These are phyloP conservation scores for Physella acuta DNA, from an alignment of 1,140 invertebrate species.

Conservation along the genomic window DNA sequence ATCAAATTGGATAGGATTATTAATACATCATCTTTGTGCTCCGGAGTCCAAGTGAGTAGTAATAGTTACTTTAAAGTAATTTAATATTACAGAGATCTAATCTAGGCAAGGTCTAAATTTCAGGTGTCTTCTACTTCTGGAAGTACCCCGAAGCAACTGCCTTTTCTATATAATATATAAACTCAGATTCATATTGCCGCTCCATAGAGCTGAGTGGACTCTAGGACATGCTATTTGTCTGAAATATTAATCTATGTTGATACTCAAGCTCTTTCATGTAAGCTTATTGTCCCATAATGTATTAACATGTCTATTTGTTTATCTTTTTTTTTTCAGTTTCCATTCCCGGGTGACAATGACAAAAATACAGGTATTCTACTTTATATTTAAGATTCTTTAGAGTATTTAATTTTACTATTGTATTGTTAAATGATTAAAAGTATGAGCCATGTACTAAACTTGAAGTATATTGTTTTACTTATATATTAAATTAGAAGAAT, in stretches of 20 bases:
- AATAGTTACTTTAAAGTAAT: background rate
- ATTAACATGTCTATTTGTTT: background rate
- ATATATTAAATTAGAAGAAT: too few relatives aligned
- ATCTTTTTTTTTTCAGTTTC: background rate
- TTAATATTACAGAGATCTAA: background rate
- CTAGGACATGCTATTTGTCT: background rate
- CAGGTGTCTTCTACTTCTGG: too few relatives aligned
- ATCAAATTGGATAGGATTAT: constrained; percentile 13
- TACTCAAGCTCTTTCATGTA: background rate
- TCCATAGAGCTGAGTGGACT: too few relatives aligned
- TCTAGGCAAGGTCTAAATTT: too few relatives aligned
- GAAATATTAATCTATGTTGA: background rate
- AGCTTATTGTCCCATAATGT: background rate
- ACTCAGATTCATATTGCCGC: too few relatives aligned
- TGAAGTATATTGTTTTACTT: background rate
- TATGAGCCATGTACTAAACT: background rate
- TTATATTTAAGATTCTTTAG: background rate
- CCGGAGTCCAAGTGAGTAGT: constrained; percentile 5
- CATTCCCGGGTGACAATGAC: background rate
- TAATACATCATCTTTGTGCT: background rate
- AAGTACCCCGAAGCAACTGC: too few relatives aligned
- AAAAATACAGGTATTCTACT: background rate
- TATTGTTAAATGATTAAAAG: background rate
- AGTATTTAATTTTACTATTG: background rate
- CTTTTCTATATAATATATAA: too few relatives aligned